These are phyloP conservation scores for Panagrolaimus sp. DNA, from an alignment of 1,140 invertebrate species.

Conservation along the genomic window DNA sequence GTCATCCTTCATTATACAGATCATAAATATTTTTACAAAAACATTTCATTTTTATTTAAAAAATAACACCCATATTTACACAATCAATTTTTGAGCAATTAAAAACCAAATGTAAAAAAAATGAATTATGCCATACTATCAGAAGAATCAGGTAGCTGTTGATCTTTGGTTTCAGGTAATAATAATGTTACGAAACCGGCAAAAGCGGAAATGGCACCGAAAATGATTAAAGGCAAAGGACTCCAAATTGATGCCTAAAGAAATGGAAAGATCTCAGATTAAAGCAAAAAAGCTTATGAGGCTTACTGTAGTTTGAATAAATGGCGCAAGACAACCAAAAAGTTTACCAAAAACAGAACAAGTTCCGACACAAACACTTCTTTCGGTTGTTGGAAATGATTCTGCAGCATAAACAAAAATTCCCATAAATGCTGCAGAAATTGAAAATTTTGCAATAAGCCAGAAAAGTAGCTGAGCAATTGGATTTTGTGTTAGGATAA, in stretches of 20 bases:
- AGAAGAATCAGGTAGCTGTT: not conserved
- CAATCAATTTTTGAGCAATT: too few species aligned
- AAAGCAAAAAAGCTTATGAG: not conserved
- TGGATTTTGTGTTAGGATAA: slow-evolving; percentile 18
- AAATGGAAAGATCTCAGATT: not conserved
- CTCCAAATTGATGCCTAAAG: not conserved
- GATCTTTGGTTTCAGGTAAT: slow-evolving; percentile 2
- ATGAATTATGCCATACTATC: not conserved
- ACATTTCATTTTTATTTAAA: too few species aligned
- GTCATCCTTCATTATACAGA: too few species aligned
- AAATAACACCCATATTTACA: too few species aligned
- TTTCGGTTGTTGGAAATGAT: slow-evolving; percentile 35
- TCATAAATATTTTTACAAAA: too few species aligned
- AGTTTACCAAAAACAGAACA: not conserved
- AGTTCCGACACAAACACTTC: not conserved
- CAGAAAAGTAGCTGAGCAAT: slow-evolving; percentile 28
- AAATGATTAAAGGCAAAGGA: slow-evolving; percentile 2
- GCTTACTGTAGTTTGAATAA: slow-evolving; percentile 14
- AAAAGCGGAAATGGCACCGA: not conserved
- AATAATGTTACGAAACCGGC: slow-evolving; percentile 2
- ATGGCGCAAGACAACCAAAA: slow-evolving; percentile 5
- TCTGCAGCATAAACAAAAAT: slow-evolving; percentile 42
- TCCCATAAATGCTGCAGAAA: slow-evolving; percentile 39
- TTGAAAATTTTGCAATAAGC: slow-evolving; percentile 41
- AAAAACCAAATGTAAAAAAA: not conserved